Evolutionary conservation across 2,113 vertebrate genomes (phyloP), one percentile per base, ranked within the genome.

Genomic region (Gallinago paraguaiae): DNA sequence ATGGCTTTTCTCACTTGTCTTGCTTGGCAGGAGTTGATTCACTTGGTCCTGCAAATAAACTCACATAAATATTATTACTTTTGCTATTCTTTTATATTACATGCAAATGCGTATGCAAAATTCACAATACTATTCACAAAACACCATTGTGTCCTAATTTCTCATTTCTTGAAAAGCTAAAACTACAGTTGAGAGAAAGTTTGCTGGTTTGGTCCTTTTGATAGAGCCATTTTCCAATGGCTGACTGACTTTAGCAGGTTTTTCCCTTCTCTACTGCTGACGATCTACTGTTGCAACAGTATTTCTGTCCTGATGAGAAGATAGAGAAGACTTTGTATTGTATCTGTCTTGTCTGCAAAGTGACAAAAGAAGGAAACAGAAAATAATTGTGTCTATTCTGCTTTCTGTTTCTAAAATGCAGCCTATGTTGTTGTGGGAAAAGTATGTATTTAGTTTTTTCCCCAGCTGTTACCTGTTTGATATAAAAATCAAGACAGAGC

Each of bases 1-100:
- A 30, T 83, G 43, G 27, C 27, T 94, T 92, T 94, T 94, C 56
- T 85, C 57, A 71, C 43, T 85, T 91, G 63, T 57, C 88, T 72
- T 64, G 53, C 82, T 64, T 86, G 68, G 10, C 86, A 75, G n/a
- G 60, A 86, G 19, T 57, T 88, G 82, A 13, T 86, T 95, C 30
- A 37, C 20, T 93, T 61, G 30, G 46, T 94, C 35, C 57, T 84
- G 60, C 48, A 65, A 43, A 82, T 45, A 64, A 69, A 20, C 19
- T 89, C 22, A 22, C 5, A 9, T 64, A 41, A 13, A 0, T 83
- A 43, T 64, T 88, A 54, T 30, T 82, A 45, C 5, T 11, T 90
- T 78, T 82, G 14, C 60, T 93, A 5, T 86, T 88, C 33, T 81
- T 75, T 48, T 35, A 8, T 80, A 46, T 33, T 85, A 31, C 22